Evolutionary conservation across 37 sponge, comb jelly and placozoan species (phyloP).

Genomic region (Theonella swinhoei): DNA sequence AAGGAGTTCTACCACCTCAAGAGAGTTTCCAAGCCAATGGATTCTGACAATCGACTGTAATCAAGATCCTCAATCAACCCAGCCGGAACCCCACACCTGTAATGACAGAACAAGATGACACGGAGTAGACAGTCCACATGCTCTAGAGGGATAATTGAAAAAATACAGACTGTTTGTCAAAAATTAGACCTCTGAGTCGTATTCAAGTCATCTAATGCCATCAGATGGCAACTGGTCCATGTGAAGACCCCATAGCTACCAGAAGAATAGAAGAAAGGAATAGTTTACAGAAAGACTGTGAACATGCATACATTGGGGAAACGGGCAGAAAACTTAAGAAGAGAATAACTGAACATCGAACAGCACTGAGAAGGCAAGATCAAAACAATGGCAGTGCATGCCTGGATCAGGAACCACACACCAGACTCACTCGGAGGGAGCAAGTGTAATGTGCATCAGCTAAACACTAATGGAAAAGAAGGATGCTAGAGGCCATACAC

Average conservation of each 20-base stretch:
- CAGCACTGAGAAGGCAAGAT: slow-evolving; percentile 8
- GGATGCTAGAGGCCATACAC: slow-evolving; percentile 32
- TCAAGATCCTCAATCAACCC: too few relatives aligned
- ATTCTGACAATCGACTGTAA: too few relatives aligned
- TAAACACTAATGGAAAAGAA: slow-evolving; percentile 2
- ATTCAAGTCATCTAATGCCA: background rate
- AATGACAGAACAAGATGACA: too few relatives aligned
- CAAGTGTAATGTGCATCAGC: background rate
- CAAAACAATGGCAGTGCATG: slow-evolving; percentile 22
- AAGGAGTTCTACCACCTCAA: too few relatives aligned
- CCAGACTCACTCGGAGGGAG: background rate
- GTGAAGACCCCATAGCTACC: background rate
- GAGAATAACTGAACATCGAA: slow-evolving; percentile 27
- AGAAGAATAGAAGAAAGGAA: too few relatives aligned
- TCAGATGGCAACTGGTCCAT: background rate
- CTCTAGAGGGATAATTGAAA: too few relatives aligned
- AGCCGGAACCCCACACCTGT: too few relatives aligned
- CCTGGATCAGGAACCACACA: background rate
- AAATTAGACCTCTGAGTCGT: background rate
- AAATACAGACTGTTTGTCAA: too few relatives aligned
- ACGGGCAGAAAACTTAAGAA: slow-evolving; percentile 34
- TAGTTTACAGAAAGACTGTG: too few relatives aligned
- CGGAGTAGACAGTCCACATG: too few relatives aligned
- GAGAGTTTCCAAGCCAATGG: too few relatives aligned
- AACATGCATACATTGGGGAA: slow-evolving; percentile 13